A percentile compares a stretch with the other conserved stretches of the same genome.
phyloP scores from a whole-genome alignment of 2,113 vertebrate species.

The Grallaria varia region DNA sequence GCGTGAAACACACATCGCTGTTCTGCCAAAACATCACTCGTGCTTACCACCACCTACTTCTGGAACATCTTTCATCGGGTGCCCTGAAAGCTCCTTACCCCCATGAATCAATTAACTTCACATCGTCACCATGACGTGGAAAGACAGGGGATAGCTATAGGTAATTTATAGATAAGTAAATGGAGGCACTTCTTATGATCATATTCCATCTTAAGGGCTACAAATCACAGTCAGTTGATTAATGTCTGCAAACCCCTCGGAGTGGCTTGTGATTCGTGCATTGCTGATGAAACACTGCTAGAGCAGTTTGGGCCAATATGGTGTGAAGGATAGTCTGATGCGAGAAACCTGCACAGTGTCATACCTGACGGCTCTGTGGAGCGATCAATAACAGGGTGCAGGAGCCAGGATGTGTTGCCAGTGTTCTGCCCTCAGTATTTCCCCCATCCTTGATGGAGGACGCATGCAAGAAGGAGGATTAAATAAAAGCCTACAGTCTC shows the following conservation, averaged over 20 bases:
- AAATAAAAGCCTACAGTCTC: neutral
- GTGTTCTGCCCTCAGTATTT: neutral
- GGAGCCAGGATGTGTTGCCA: fast-evolving
- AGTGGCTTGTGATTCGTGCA: neutral
- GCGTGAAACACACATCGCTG: fast-evolving
- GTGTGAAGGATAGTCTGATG: neutral
- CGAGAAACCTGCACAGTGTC: neutral
- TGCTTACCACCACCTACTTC: neutral
- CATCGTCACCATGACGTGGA: neutral
- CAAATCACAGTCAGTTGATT: slow-evolving; percentile 11
- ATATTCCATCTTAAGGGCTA: neutral
- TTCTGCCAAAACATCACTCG: neutral
- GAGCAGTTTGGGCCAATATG: neutral
- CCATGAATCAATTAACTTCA: neutral
- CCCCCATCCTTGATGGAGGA: neutral
- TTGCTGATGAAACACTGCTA: neutral
- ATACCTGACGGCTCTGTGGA: fast-evolving
- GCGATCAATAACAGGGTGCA: fast-evolving
- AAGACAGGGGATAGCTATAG: neutral
- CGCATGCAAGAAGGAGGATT: neutral
- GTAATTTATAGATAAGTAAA: slow-evolving; percentile 39
- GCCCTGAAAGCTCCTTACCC: neutral
- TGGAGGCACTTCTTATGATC: neutral
- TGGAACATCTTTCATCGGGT: neutral
- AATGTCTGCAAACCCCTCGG: neutral